Conservation (phyloP, 2,888 invertebrate genomes). For the Leptinotarsa juncta region DNA sequence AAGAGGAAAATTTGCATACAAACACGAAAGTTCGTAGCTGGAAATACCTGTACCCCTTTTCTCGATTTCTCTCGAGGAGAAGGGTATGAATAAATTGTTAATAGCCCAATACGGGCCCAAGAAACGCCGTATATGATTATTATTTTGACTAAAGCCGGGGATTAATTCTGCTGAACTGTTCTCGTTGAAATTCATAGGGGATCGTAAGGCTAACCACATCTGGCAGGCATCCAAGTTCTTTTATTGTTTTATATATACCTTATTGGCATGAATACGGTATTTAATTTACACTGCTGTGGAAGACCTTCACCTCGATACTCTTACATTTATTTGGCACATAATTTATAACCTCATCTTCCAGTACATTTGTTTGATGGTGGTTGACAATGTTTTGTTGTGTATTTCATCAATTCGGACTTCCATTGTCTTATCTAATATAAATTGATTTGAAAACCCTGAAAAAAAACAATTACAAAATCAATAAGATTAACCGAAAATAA, state of each 20-base stretch:
- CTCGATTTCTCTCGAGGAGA: slow-evolving; percentile 26
- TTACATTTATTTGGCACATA: not conserved
- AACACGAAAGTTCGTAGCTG: slow-evolving; percentile 1
- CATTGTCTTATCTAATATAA: too few relatives aligned
- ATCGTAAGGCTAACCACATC: slow-evolving; percentile 29
- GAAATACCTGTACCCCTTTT: slow-evolving; percentile 4
- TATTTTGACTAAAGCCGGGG: slow-evolving; percentile 31
- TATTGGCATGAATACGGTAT: slow-evolving; percentile 10
- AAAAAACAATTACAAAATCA: too few relatives aligned
- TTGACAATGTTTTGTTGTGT: too few relatives aligned
- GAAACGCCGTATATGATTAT: slow-evolving; percentile 31
- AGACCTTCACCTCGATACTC: slow-evolving; percentile 1
- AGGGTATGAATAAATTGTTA: slow-evolving; percentile 30
- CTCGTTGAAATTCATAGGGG: slow-evolving; percentile 28
- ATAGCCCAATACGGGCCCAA: not conserved
- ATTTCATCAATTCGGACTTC: too few relatives aligned
- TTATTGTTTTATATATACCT: not conserved
- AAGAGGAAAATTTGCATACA: slow-evolving; percentile 14
- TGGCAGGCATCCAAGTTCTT: slow-evolving; percentile 30
- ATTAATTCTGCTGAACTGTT: slow-evolving; percentile 23
- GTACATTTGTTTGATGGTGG: too few relatives aligned
- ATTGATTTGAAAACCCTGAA: too few relatives aligned
- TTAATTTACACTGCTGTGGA: slow-evolving; percentile 15
- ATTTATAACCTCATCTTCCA: too few relatives aligned
- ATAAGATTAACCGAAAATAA: too few relatives aligned